Evolutionary conservation across 1,140 invertebrate species (phyloP).

Genomic region (Drosophila suzukii): DNA sequence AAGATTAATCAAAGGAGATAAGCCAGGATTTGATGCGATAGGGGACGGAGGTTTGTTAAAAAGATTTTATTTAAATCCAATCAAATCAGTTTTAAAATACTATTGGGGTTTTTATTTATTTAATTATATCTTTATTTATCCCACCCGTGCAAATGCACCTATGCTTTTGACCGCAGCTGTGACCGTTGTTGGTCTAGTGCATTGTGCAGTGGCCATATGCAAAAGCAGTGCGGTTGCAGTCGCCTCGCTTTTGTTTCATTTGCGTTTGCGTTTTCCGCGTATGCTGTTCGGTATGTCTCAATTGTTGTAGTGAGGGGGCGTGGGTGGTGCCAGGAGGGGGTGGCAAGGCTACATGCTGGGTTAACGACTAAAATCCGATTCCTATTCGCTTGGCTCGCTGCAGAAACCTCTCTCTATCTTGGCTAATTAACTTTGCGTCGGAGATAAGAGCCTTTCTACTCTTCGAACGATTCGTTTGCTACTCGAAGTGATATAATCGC

Average conservation of each 20-base stretch:
- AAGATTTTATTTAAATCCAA: no score
- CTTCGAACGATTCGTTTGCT: slow-evolving; percentile 38
- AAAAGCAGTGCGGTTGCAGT: slow-evolving; percentile 43
- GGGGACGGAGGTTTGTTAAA: no score
- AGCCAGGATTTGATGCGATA: no score
- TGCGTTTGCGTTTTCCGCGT: slow-evolving; percentile 54
- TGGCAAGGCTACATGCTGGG: slow-evolving; percentile 11
- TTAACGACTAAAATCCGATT: slow-evolving; percentile 36
- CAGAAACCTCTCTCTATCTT: slow-evolving; percentile 29
- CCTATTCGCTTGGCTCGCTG: slow-evolving; percentile 15
- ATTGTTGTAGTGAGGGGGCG: slow-evolving; percentile 18
- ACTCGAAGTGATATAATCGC: slow-evolving; percentile 56
- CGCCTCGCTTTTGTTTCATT: slow-evolving; percentile 61
- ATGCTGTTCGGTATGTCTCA: slow-evolving; percentile 45
- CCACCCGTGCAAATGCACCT: neutral
- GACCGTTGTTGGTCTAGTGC: slow-evolving; percentile 54
- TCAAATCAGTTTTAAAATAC: no score
- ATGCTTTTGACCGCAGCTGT: slow-evolving; percentile 6
- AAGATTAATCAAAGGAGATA: no score
- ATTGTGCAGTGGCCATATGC: slow-evolving; percentile 42
- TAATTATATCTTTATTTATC: neutral
- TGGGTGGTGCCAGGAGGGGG: slow-evolving; percentile 31
- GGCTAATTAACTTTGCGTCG: slow-evolving; percentile 31
- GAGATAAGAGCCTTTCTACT: slow-evolving; percentile 38
- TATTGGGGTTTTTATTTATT: no score